Percentiles rank a stretch among this genome's conserved stretches.
Evolutionary conservation across 1,140 invertebrate species (phyloP).

Genomic region (Drosophila mojavensis): DNA sequence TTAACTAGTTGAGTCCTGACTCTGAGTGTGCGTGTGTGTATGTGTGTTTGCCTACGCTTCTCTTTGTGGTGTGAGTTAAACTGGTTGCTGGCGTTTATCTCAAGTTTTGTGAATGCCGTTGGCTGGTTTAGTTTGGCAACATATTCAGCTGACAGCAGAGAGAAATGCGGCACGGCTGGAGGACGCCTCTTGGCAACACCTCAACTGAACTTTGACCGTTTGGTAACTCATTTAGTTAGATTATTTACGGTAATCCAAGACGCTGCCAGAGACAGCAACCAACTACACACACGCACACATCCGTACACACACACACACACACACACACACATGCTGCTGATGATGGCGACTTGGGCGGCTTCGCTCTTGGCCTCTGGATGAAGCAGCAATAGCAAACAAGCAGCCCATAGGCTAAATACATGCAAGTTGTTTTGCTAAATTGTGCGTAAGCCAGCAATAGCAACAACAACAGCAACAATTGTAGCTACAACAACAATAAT

Average conservation of each 20-base stretch:
- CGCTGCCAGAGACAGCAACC: slow-evolving; percentile 57
- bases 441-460: slow-evolving; percentile 71
- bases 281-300: not conserved
- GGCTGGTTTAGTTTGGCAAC: slow-evolving; percentile 30
- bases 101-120: slow-evolving; percentile 24
- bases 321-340: slow-evolving; percentile 2
- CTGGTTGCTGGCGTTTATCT: slow-evolving; percentile 4
- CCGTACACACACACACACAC: not conserved
- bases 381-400: slow-evolving; percentile 16
- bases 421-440: slow-evolving; percentile 80
- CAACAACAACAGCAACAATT: slow-evolving; percentile 21
- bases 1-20: slow-evolving; percentile 28
- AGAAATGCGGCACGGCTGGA: slow-evolving; percentile 1
- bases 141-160: slow-evolving; percentile 26
- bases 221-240: slow-evolving; percentile 80
- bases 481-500: slow-evolving; percentile 13
- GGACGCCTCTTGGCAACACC: slow-evolving; percentile 58
- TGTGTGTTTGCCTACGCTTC: not conserved
- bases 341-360: slow-evolving; percentile 7
- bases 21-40: too few species aligned
- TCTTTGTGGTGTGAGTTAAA: too few species aligned
- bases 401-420: slow-evolving; percentile 71
- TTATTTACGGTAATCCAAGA: slow-evolving; percentile 82
- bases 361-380: slow-evolving; percentile 7
- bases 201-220: slow-evolving; percentile 78